These are phyloP conservation scores for Formicarius rufipectus DNA, from an alignment of 2,113 vertebrate genomes.

Conservation along the genomic window DNA sequence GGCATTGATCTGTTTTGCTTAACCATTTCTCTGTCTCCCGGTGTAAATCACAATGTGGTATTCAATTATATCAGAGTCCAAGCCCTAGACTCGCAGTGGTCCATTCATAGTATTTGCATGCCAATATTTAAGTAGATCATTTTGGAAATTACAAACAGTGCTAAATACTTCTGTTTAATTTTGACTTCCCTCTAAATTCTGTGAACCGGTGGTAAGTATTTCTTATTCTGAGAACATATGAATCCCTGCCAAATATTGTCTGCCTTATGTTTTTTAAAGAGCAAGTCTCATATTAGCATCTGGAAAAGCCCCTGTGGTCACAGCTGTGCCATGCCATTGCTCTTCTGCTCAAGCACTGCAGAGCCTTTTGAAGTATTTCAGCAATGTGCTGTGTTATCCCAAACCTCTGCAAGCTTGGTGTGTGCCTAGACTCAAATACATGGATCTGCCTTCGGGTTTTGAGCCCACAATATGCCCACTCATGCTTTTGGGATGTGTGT, in stretches of 20 bases:
- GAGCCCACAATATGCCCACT: neutral
- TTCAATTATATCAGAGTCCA: neutral
- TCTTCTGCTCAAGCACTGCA: neutral
- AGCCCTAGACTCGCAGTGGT: neutral
- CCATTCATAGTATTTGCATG: neutral
- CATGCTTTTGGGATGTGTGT: neutral
- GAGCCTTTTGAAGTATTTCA: neutral
- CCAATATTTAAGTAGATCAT: neutral
- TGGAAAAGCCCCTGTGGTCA: neutral
- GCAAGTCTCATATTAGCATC: neutral
- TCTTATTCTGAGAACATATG: neutral
- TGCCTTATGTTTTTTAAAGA: neutral
- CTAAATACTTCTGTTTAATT: neutral
- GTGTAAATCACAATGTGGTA: neutral
- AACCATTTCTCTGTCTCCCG: neutral
- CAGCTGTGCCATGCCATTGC: neutral
- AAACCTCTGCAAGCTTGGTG: neutral
- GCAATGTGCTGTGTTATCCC: neutral
- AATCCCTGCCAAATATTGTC: neutral
- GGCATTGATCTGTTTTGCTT: slow-evolving; percentile 14
- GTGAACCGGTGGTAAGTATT: neutral
- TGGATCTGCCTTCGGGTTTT: neutral
- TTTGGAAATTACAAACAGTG: neutral
- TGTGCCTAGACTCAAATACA: neutral
- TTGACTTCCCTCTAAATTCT: neutral